Evolutionary conservation across 2,797 vertebrate genomes (phyloP), one percentile per base, ranked within the genome.

Genomic region (Myotis pilosus): DNA sequence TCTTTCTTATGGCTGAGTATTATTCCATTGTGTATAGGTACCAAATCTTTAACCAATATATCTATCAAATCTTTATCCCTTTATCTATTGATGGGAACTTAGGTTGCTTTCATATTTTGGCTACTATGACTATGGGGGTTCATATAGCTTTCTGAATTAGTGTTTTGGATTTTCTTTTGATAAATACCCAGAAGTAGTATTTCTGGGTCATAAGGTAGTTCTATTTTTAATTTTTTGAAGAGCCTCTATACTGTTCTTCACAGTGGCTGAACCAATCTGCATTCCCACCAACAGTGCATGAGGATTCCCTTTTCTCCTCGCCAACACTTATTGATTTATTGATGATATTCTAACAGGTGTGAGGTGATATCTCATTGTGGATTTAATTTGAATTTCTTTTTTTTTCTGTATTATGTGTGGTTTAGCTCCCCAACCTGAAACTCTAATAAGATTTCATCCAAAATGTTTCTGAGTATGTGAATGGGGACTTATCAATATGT

Each of bases 391-490:
- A n/a, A 53, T 53, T 53, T 60, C 25, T 62, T 53, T 25, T 78
- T 74, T 87, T 81, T 66, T n/a, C 44, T 53, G 12, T 62, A 72
- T 62, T 93, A 16, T n/a, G 33, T 15, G 8, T 74, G 10, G 66
- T 64, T 85, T 93, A 93, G 64, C 4, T 83, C 38, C 19, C 93
- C 51, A 80, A 23, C 28, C 57, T 92, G 57, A 71, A 89, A 93
- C 30, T 71, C 10, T 19, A 44, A 78, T 33, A 83, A 86, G 84
- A 89, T 57, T 30, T 71, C 55, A 79, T 6, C 36, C 25, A 68
- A 95, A 87, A 78, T 87, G 36, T 3, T 83, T 78, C 12, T 20
- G 8, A 83, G 3, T 66, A n/a, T 36, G 41, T 76, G 86, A 44
- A 53, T 23, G 1, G 71, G 9, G 19, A 33, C 23, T 51, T 25